These are phyloP conservation scores for Barbus barbus DNA, from an alignment of 2,113 vertebrate genomes.

Conservation along the genomic window DNA sequence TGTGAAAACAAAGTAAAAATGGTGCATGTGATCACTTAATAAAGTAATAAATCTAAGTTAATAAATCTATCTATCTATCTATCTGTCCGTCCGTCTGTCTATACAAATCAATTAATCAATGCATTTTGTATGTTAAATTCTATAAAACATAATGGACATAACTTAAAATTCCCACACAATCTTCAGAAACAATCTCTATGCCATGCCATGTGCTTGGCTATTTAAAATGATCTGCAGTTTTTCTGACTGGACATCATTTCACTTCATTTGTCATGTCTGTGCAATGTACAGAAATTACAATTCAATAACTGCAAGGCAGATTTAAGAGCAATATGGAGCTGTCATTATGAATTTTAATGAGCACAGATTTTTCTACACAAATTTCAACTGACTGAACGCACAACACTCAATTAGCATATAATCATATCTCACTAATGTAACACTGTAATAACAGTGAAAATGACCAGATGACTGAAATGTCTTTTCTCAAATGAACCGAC, in stretches of 20 bases:
- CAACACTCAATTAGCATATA: not conserved
- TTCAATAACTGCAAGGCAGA: slow-evolving; percentile 3
- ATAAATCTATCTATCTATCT: too few relatives aligned
- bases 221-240: not conserved
- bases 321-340: not conserved
- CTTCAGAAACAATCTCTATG: not conserved
- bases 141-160: not conserved
- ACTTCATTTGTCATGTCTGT: not conserved
- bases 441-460: not conserved
- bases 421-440: not conserved
- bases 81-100: too few relatives aligned
- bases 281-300: not conserved
- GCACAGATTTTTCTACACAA: not conserved
- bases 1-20: not conserved
- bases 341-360: not conserved
- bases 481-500: not conserved
- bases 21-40: not conserved
- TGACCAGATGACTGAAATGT: too few relatives aligned
- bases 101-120: not conserved
- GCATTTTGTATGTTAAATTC: not conserved
- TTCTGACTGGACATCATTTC: too few relatives aligned
- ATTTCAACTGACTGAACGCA: not conserved
- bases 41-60: too few relatives aligned
- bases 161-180: not conserved
- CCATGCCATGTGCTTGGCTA: not conserved